Percentiles rank a stretch among this genome's conserved stretches.
These are phyloP conservation scores for Drosophila lacteicornis DNA, from an alignment of 1,140 invertebrate species.

Conservation along the genomic window DNA sequence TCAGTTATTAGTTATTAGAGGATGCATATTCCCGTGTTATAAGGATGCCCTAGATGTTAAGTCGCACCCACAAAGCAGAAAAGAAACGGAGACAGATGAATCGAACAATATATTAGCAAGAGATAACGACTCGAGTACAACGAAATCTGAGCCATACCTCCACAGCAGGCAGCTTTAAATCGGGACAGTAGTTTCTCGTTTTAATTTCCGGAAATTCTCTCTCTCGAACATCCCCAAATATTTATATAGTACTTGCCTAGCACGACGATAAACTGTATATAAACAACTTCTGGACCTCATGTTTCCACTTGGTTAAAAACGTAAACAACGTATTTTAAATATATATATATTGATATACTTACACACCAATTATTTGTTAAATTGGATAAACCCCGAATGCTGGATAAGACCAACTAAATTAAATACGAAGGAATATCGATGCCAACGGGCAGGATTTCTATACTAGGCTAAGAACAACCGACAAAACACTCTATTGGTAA, in stretches of 20 bases:
- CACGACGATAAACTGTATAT: constrained; percentile 59
- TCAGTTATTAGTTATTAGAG: constrained; percentile 40
- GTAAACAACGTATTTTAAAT: constrained; percentile 52
- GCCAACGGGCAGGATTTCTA: constrained; percentile 52
- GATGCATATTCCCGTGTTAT: constrained; percentile 45
- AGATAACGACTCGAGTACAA: constrained; percentile 58
- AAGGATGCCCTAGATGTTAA: constrained; percentile 38
- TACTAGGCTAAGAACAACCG: constrained; percentile 34
- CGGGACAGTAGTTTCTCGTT: constrained; percentile 16
- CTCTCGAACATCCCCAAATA: constrained; percentile 6
- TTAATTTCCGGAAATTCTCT: constrained; percentile 10
- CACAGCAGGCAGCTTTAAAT: constrained; percentile 50
- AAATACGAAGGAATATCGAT: constrained; percentile 46
- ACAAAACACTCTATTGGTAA: constrained; percentile 58
- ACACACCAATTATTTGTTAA: constrained; percentile 56
- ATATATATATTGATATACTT: constrained; percentile 21
- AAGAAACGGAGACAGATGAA: constrained; percentile 20
- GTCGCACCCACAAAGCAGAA: constrained; percentile 15
- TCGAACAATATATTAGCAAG: constrained; percentile 30
- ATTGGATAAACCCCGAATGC: constrained; percentile 64
- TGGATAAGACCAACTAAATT: constrained; percentile 83
- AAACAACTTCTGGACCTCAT: constrained; percentile 79
- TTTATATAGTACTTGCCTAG: constrained; percentile 21
- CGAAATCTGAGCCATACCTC: constrained; percentile 56
- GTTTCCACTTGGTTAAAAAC: constrained; percentile 54